Evolutionary conservation across 2,888 invertebrate genomes (phyloP), one percentile per base, ranked within the genome.

Genomic region (Himalopsyche tibetana): DNA sequence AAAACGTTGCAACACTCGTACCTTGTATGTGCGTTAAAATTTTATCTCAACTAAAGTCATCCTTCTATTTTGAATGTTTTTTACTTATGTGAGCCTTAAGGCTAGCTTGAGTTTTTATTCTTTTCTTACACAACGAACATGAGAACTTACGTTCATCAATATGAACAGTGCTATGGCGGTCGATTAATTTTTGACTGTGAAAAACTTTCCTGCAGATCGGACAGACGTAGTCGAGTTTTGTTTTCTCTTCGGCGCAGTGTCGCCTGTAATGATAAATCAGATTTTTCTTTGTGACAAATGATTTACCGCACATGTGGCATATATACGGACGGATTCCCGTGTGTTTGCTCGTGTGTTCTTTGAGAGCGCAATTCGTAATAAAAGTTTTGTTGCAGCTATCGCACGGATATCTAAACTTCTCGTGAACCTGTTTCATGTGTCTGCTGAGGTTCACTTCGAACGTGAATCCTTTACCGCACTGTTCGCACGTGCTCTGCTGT

Each of bases 401-500:
- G 15, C 74, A 74, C 0, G 74, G 74, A 74, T 74, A 74, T 28
- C 74, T 28, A 36, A 91, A 90, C 0, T 90, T 89, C 3, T 90
- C 89, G 90, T 95, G 95, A 82, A 92, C 89, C 36, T 93, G 92
- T 38, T 92, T 91, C 5, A 92, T 89, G 90, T 95, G 95, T 0
- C 94, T 91, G 28, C 91, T 91, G 45, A 95, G 91, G 89, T 94
- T 94, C 63, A 92, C 92, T 86, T 90, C 90, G 89, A 93, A 92
- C 84, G 91, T 89, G 91, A 94, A 94, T 56, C 91, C 91, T 85
- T 92, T 92, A 0, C 94, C 94, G 90, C 94, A 94, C 19, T 91
- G 88, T 88, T 92, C 91, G 89, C 95, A 95, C 89, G 92, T 91
- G 90, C 92, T 92, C 0, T 92, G 90, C 74, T 91, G 90, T 85